A percentile compares a stretch with the other conserved stretches of the same genome.
These are phyloP conservation scores for Scaeva pyrastri DNA, from an alignment of 2,888 invertebrate genomes.

Conservation along the genomic window DNA sequence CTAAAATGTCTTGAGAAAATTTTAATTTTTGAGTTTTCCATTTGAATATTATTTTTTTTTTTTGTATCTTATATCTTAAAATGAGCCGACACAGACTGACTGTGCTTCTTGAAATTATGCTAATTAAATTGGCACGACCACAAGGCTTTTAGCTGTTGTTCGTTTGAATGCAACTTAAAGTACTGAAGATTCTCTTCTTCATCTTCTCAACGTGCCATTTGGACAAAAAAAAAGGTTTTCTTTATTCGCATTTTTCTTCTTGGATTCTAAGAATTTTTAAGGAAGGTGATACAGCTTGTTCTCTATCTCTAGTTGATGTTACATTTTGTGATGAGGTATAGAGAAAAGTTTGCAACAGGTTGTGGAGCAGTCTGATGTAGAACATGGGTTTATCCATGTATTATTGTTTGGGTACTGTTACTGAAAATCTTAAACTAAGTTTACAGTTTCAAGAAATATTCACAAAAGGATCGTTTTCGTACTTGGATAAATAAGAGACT, in stretches of 20 bases:
- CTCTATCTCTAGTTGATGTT: neutral
- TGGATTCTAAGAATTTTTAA: slow-evolving; percentile 9
- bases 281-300: slow-evolving; percentile 1
- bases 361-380: neutral
- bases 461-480: too few relatives aligned
- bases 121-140: slow-evolving; percentile 40
- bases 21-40: slow-evolving; percentile 17
- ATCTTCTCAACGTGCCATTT: slow-evolving; percentile 7
- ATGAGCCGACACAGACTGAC: slow-evolving; percentile 1
- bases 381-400: neutral
- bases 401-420: neutral
- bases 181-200: slow-evolving; percentile 5
- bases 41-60: neutral
- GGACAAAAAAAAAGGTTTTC: neutral
- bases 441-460: too few relatives aligned
- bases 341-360: slow-evolving; percentile 28
- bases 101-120: slow-evolving; percentile 31
- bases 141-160: slow-evolving; percentile 14
- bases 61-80: neutral
- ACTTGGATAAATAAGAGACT: too few relatives aligned
- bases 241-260: neutral
- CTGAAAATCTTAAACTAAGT: too few relatives aligned
- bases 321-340: slow-evolving; percentile 11
- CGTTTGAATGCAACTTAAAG: neutral
- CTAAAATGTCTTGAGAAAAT: slow-evolving; percentile 23